Evolutionary conservation across 2,113 vertebrate species (phyloP).

Genomic region (Psammodynastes pulverulentus): DNA sequence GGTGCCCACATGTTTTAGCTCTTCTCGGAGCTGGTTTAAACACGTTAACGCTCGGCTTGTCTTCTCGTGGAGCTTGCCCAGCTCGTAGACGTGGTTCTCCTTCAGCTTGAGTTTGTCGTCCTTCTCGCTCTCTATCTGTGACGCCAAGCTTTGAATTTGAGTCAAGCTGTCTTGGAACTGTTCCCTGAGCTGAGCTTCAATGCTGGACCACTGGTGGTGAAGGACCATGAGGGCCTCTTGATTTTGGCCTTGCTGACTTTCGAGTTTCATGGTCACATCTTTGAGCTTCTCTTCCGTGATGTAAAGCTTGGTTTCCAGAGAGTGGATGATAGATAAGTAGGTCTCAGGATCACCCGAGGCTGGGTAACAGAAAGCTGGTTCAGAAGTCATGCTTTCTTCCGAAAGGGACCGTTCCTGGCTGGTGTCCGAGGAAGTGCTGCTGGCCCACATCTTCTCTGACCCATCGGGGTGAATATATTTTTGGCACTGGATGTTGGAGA

Average conservation of each 20-base stretch:
- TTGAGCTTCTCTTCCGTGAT: conserved; percentile 90
- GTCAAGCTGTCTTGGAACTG: conserved; percentile 79
- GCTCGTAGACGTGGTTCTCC: conserved; percentile 57
- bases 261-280: conserved; percentile 80
- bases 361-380: conserved; percentile 65
- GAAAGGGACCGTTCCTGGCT: conserved; percentile 70
- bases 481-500: conserved; percentile 92
- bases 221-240: conserved; percentile 64
- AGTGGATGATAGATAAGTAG: conserved; percentile 88
- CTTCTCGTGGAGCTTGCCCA: conserved; percentile 68
- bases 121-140: conserved; percentile 70
- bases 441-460: conserved; percentile 70
- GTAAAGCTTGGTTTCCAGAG: conserved; percentile 86
- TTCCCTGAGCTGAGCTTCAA: conserved; percentile 69
- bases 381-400: conserved; percentile 75
- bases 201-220: conserved; percentile 73
- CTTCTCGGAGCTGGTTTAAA: conserved; percentile 81
- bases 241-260: conserved; percentile 75
- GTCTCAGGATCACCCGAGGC: conserved; percentile 78
- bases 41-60: conserved; percentile 78
- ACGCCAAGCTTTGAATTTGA: conserved; percentile 69
- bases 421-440: conserved; percentile 72
- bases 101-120: conserved; percentile 59
- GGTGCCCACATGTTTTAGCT: conserved; percentile 72
- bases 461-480: conserved; percentile 80